phyloP scores from a whole-genome alignment of 2,797 vertebrate species.

The Mallotus villosus region DNA sequence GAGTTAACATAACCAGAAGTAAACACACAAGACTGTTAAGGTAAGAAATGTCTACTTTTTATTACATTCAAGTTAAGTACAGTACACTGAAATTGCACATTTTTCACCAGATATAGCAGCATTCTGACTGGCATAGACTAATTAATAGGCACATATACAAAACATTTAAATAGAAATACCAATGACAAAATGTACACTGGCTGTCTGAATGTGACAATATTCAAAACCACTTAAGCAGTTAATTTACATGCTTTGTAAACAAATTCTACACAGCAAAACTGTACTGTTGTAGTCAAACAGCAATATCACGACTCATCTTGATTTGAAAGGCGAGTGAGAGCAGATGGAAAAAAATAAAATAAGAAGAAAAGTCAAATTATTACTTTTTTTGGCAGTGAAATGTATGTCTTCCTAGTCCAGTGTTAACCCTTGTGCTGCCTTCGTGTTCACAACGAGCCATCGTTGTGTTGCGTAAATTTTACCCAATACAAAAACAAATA shows the following conservation, averaged over 20 bases:
- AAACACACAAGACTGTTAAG: conserved; percentile 52
- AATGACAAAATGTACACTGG: conserved; percentile 47
- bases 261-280: conserved; percentile 35
- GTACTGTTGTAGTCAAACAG: conserved; percentile 1
- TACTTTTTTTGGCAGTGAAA: conserved; percentile 24
- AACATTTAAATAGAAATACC: conserved; percentile 65
- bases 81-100: conserved; percentile 80
- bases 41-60: conserved; percentile 76
- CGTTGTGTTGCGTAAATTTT: too few relatives aligned
- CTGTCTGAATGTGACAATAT: conserved; percentile 38
- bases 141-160: conserved; percentile 72
- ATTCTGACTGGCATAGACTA: conserved; percentile 74
- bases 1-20: conserved; percentile 2
- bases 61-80: conserved; percentile 76
- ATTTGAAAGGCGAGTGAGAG: conserved; percentile 36
- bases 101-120: conserved; percentile 80
- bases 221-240: conserved; percentile 53
- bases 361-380: conserved; percentile 38
- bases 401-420: conserved; percentile 6
- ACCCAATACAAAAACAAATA: too few relatives aligned
- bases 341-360: too few relatives aligned
- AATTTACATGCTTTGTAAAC: conserved; percentile 73
- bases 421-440: too few relatives aligned
- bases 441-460: too few relatives aligned
- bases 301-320: conserved; percentile 21